phyloP scores from a whole-genome alignment of 2,797 vertebrate genomes.

The Novumbra hubbsi region DNA sequence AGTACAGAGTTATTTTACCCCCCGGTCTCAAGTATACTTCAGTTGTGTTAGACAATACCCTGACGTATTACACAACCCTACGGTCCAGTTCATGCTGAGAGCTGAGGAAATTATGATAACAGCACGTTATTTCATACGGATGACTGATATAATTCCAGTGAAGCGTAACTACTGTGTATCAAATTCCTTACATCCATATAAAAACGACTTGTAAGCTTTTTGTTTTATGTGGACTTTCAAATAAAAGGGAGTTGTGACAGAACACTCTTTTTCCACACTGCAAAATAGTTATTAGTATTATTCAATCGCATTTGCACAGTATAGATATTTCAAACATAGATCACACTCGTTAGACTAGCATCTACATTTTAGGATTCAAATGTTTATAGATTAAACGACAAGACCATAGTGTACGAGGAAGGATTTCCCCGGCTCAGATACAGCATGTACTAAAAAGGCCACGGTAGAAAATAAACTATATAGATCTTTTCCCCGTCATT shows the following conservation, averaged over 20 bases:
- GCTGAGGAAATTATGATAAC: conserved; percentile 7
- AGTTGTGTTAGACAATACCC: conserved; percentile 11
- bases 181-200: background rate
- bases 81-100: background rate
- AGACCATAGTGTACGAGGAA: no score
- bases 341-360: no score
- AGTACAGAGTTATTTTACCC: conserved; percentile 2
- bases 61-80: background rate
- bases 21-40: background rate
- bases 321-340: no score
- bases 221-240: background rate
- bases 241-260: background rate
- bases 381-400: no score
- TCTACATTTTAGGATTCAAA: no score
- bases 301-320: no score
- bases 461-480: no score
- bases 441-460: no score
- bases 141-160: background rate
- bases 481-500: no score
- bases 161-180: background rate
- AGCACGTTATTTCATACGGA: conserved; percentile 7
- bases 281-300: no score
- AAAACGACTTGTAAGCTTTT: background rate
- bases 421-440: no score
- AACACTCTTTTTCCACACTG: no score